Evolutionary conservation across 2,888 invertebrate species (phyloP).

Genomic region (Arge pagana): DNA sequence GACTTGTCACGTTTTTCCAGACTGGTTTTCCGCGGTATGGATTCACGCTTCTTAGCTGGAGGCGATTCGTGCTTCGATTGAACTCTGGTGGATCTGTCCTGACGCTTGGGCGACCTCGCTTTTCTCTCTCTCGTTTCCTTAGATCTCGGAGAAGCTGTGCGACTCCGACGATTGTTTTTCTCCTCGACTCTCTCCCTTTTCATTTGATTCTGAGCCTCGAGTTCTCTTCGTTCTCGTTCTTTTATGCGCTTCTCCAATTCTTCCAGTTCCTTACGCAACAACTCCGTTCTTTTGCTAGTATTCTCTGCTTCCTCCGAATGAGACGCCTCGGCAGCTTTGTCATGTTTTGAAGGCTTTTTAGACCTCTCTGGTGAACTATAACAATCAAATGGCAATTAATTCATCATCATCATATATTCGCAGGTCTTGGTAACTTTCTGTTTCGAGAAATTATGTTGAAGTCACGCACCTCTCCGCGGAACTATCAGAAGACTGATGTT

Average conservation of each 20-base stretch:
- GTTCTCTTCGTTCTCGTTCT: conserved; percentile 25
- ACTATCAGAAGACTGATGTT: conserved; percentile 62
- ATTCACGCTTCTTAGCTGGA: conserved; percentile 28
- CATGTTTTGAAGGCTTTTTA: conserved; percentile 44
- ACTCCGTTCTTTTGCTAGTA: conserved; percentile 30
- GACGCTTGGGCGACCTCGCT: conserved; percentile 46
- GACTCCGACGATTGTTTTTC: conserved; percentile 40
- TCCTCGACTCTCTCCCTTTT: conserved; percentile 33
- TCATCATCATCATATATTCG: not conserved
- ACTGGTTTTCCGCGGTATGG: conserved; percentile 26
- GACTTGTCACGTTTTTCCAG: conserved; percentile 23
- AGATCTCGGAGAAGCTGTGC: conserved; percentile 42
- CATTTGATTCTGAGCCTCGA: conserved; percentile 26
- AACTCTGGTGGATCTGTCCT: conserved; percentile 24
- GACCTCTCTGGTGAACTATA: conserved; percentile 48
- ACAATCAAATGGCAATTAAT: conserved; percentile 1
- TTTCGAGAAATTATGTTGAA: not conserved
- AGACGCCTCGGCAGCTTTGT: conserved; percentile 37
- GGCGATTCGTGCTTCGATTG: conserved; percentile 28
- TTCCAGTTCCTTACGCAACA: conserved; percentile 31
- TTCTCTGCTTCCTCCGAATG: conserved; percentile 30
- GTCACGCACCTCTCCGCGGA: conserved; percentile 62
- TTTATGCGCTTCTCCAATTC: conserved; percentile 36
- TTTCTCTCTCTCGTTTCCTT: conserved; percentile 44
- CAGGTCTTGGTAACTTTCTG: no score